Base-by-base conservation (phyloP, 2,797 vertebrate genomes). In the Halcyon smyrnensis region DNA sequence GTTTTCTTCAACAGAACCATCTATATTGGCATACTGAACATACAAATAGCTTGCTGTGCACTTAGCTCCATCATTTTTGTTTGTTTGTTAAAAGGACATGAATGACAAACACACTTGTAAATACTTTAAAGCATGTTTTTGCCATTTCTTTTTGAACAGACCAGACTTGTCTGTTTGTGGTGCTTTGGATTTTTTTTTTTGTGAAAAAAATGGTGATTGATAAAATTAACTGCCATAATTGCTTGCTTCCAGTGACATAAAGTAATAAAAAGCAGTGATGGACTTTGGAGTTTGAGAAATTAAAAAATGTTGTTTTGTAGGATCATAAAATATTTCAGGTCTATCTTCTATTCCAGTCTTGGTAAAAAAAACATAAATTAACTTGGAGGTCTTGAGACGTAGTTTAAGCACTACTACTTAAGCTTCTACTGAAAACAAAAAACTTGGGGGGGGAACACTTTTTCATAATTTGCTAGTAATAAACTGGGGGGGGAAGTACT, bases 371-470 rank as follows among this genome's bases (percentile, higher is more conserved):
- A 21, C 3, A 6, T 48, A 39, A 63, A 64, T 34, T 1, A 63
- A 36, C 32, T 56, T 5, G 13, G 20, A 80, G 19, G 12, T 82
- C 39, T 54, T 82, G 34, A 68, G 15, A 46, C 16, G 10, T 8
- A 67, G n/a, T 41, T 59, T 6, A 81, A 73, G n/a, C 2, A 6
- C 71, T 97, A 71, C 48, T 15, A 53, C 65, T 37, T 37, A 11
- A 57, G 13, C 20, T 88, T 50, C 50, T 76, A 16, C 11, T 37
- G 37, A 64, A 89, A 84, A 75, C 24, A 34, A 88, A 86, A 62
- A 84, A 43, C 8, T 25, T 41, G 2, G 11, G 6, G 6, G 5
- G 0, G 6, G 19, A 39, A 6, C 7, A 30, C 7, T 30, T 32
- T 75, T 57, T 56, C 8, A 3, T 51, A 15, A 50, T 67, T 77